Conservation (phyloP, 2,888 invertebrate species). For the Magallana nippona region DNA sequence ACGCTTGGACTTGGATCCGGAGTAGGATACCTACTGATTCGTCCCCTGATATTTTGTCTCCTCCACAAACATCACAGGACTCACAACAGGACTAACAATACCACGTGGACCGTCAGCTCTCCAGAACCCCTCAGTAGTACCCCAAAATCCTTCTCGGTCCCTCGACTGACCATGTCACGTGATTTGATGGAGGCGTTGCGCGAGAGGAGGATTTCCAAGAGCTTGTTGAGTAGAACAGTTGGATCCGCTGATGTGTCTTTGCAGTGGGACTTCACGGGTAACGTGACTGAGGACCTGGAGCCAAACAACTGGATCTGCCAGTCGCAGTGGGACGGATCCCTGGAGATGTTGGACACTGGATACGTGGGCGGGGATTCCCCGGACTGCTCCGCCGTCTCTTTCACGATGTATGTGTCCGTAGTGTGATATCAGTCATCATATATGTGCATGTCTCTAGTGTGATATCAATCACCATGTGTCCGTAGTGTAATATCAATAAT, state of each 20-base stretch:
- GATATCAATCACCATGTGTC: slow-evolving; percentile 7
- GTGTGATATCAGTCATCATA: neutral
- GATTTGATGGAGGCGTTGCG: slow-evolving; percentile 9
- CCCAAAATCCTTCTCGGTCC: neutral
- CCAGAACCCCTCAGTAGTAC: neutral
- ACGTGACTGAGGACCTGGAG: slow-evolving; percentile 2
- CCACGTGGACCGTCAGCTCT: neutral
- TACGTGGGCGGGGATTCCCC: slow-evolving; percentile 27
- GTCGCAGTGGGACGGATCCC: slow-evolving; percentile 34
- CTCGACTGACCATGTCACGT: neutral
- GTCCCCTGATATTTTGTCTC: neutral
- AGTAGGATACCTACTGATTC: slow-evolving; percentile 36
- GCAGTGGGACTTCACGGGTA: slow-evolving; percentile 28
- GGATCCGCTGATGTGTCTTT: slow-evolving; percentile 15
- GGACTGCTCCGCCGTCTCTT: neutral
- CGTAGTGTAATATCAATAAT: neutral
- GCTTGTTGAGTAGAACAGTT: neutral
- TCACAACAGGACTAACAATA: neutral
- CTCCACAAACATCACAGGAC: neutral
- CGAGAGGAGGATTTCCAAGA: neutral
- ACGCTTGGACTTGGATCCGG: slow-evolving; percentile 34
- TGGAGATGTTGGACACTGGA: slow-evolving; percentile 38
- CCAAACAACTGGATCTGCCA: slow-evolving; percentile 37
- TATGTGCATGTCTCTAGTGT: too few relatives aligned
- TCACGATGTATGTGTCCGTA: slow-evolving; percentile 35